Conservation (phyloP, 2,797 vertebrate genomes). For the Cirrhinus mrigala region DNA sequence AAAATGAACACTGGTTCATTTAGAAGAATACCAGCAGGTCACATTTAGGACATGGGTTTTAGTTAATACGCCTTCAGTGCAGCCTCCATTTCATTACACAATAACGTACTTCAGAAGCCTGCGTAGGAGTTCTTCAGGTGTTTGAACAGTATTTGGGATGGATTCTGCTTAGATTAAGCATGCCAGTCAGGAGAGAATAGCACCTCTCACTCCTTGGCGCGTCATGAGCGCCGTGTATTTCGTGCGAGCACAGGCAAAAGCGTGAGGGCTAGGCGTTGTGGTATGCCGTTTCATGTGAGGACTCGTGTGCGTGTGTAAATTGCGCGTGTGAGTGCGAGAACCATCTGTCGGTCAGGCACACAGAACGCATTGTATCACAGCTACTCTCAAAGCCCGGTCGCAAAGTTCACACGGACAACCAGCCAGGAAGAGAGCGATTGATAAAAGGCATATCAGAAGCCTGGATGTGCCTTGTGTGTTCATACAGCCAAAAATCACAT, state of each 20-base stretch:
- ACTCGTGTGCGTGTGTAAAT: conserved; percentile 32
- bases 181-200: conserved; percentile 35
- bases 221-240: conserved; percentile 22
- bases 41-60: conserved; percentile 21
- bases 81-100: conserved; percentile 30
- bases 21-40: conserved; percentile 26
- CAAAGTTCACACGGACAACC: conserved; percentile 54
- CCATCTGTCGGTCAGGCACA: conserved; percentile 70
- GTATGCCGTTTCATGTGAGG: conserved; percentile 56
- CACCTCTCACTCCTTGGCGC: conserved; percentile 8
- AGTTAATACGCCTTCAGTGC: conserved; percentile 34
- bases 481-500: conserved; percentile 41
- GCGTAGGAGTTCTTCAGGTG: conserved; percentile 1
- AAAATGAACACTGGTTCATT: neutral
- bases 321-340: conserved; percentile 33
- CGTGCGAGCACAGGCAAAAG: conserved; percentile 42
- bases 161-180: conserved; percentile 22
- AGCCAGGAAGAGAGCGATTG: conserved; percentile 52
- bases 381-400: conserved; percentile 55
- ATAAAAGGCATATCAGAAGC: conserved; percentile 43
- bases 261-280: conserved; percentile 38
- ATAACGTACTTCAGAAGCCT: conserved; percentile 14
- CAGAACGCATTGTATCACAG: conserved; percentile 69
- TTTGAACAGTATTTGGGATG: conserved; percentile 37
- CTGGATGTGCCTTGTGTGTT: conserved; percentile 47